Base-by-base conservation (phyloP, 2,888 invertebrate genomes). In the Sarcophaga subvicina region DNA sequence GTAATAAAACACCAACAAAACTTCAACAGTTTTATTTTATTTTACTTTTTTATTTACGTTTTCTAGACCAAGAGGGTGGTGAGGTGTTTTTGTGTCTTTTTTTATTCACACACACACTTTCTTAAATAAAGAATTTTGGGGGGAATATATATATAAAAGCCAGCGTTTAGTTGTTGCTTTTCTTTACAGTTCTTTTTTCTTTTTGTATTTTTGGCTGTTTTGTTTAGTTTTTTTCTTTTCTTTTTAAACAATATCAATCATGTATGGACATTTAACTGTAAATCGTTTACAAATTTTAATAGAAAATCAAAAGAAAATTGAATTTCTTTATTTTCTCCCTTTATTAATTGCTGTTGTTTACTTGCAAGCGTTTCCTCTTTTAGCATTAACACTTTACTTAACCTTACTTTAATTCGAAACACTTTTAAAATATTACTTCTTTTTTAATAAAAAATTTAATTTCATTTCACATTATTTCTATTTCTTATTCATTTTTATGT, bases 1-100 rank as follows among this genome's bases (percentile, higher is more conserved):
- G 75, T 70, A 69, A 75, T 63, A 72, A 69, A 72, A 81, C 14
- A 63, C 27, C 73, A 75, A 79, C 54, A 75, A 80, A 78, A 78
- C 22, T 14, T 60, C 66, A 66, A 71, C 60, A 67, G 60, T 78
- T 83, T 72, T 25, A 37, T 37, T 37, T 37, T 37, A 37, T 37
- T 37, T 37, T 37, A 37, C 37, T 59, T 64, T 37, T n/a, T 66
- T 60, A 27, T 47, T 60, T 45, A 72, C 59, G 37, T 37, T 60
- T 75, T 69, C 11, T 49, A 37, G n/a, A 54, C 20, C 20, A 14
- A 14, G 49, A 11, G 49, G 49, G 49, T 49, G 49, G 49, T 49
- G 49, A 14, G 49, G 49, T 14, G 14, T 49, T 14, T 49, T 49
- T 49, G 4, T 12, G 11, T 45, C 6, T 37, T 37, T 37, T 37